Conservation (phyloP, 2,888 invertebrate species). For the Lamellibrachia columna region DNA sequence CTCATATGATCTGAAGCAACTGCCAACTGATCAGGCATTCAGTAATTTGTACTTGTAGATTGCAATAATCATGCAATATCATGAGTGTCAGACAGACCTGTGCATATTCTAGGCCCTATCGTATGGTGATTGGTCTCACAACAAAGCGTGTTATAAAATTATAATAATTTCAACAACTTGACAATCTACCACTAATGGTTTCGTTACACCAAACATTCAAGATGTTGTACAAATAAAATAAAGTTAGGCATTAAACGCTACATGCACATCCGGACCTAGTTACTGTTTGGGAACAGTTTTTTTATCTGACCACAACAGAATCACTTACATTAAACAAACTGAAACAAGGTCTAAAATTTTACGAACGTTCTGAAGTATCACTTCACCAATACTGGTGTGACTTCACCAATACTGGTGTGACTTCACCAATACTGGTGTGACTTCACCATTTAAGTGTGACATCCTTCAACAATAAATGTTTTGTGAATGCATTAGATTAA, state of each 20-base stretch:
- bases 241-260: neutral
- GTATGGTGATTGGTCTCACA: neutral
- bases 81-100: neutral
- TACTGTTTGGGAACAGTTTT: too few species aligned
- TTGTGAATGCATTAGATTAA: neutral
- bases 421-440: too few species aligned
- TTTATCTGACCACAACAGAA: neutral
- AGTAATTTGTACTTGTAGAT: neutral
- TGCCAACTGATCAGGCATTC: neutral
- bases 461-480: too few species aligned
- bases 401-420: too few species aligned
- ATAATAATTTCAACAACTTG: neutral
- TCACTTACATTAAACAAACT: neutral
- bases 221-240: neutral
- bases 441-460: too few species aligned
- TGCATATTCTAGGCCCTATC: neutral
- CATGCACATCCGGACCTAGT: neutral
- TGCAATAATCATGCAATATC: neutral
- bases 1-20: neutral
- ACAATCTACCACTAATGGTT: neutral
- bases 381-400: too few species aligned
- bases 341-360: neutral
- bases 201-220: neutral
- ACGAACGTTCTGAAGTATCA: neutral
- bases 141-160: neutral